Percentiles rank a stretch among this genome's conserved stretches.
These are phyloP conservation scores for Paramormyrops hopkinsi DNA, from an alignment of 2,797 vertebrate species.

Conservation along the genomic window DNA sequence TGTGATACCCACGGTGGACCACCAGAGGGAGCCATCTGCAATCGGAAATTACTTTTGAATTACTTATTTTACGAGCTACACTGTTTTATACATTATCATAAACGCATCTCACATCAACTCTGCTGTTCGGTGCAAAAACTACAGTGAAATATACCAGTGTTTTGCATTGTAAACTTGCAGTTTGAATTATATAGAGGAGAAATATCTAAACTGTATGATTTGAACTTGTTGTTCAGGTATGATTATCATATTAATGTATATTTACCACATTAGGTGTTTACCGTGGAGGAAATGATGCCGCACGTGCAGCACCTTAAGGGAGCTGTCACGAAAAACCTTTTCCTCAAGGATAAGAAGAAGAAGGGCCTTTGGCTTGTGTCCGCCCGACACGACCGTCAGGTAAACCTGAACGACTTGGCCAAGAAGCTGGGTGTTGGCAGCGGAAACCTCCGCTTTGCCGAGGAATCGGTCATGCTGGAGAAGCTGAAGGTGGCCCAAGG, in stretches of 20 bases:
- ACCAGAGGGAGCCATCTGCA: not conserved
- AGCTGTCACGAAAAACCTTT: constrained; percentile 83
- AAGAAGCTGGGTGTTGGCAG: constrained; percentile 79
- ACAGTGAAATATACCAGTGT: not conserved
- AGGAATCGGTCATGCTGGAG: constrained; percentile 78
- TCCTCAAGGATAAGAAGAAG: constrained; percentile 92
- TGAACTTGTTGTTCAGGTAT: not conserved
- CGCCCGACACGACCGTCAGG: constrained; percentile 71
- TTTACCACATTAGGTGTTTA: constrained; percentile 72
- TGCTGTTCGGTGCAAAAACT: not conserved
- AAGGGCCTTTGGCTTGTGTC: constrained; percentile 82
- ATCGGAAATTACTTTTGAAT: not conserved
- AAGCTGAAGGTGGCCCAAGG: constrained; percentile 82
- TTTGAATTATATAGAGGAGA: not conserved
- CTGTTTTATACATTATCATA: not conserved
- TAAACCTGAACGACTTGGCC: constrained; percentile 78
- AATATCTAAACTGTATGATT: not conserved
- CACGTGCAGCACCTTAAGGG: constrained; percentile 76
- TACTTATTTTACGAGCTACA: not conserved
- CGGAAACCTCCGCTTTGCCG: constrained; percentile 82
- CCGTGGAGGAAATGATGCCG: constrained; percentile 92
- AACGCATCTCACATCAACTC: not conserved
- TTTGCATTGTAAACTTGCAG: not conserved
- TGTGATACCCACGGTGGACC: not conserved
- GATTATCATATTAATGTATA: not conserved